A percentile compares a stretch with the other conserved stretches of the same genome.
These are phyloP conservation scores for Drosophila pegasa DNA, from an alignment of 2,888 invertebrate species.

Conservation along the genomic window DNA sequence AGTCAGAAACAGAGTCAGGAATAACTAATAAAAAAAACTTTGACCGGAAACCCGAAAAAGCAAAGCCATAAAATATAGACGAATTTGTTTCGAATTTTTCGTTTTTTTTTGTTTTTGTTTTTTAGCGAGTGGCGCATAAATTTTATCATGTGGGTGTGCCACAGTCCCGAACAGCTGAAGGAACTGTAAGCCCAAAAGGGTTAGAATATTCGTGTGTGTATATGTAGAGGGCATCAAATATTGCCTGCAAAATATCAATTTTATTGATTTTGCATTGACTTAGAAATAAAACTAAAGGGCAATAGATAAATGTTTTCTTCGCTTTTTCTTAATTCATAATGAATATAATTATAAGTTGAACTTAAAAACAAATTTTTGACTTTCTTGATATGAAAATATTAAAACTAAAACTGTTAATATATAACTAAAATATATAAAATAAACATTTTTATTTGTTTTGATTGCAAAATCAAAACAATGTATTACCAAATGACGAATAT, in stretches of 20 bases:
- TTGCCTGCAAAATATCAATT: neutral
- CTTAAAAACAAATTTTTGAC: no score
- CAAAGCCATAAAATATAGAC: slow-evolving; percentile 74
- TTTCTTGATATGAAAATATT: no score
- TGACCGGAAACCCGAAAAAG: slow-evolving; percentile 72
- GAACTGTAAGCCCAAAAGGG: slow-evolving; percentile 20
- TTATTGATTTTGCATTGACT: neutral
- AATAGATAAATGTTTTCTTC: no score
- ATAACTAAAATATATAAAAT: no score
- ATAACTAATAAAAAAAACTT: slow-evolving; percentile 26
- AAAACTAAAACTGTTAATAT: no score
- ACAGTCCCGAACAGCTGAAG: slow-evolving; percentile 19
- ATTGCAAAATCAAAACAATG: no score
- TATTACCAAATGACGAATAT: neutral
- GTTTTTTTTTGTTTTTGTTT: slow-evolving; percentile 5
- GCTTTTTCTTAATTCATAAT: no score
- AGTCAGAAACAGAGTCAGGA: slow-evolving; percentile 12
- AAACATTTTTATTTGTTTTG: no score
- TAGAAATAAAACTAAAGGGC: neutral
- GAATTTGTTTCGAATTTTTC: slow-evolving; percentile 32
- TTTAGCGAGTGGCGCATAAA: slow-evolving; percentile 57
- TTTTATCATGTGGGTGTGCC: slow-evolving; percentile 56
- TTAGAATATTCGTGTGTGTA: slow-evolving; percentile 2
- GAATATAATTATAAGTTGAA: no score
- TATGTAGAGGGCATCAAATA: neutral